phyloP scores from a whole-genome alignment of 2,113 vertebrate genomes.

The Hypanus sabinus region DNA sequence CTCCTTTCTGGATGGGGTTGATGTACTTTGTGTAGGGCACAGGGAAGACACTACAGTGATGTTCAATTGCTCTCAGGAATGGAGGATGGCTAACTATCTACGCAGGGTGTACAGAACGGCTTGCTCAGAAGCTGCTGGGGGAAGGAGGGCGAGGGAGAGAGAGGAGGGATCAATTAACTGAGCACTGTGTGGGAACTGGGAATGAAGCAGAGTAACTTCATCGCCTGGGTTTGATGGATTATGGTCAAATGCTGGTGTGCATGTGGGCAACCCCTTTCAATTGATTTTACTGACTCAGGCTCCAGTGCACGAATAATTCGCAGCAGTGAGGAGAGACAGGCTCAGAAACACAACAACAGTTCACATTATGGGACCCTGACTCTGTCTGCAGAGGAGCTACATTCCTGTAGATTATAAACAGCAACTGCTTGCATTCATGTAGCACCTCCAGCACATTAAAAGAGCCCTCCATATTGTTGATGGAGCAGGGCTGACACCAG shows the following conservation, averaged over 20 bases:
- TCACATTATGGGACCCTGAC: background rate
- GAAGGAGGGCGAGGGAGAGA: background rate
- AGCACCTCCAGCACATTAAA: background rate
- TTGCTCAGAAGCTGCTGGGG: background rate
- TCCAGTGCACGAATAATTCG: background rate
- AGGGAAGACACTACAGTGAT: background rate
- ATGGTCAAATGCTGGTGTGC: background rate
- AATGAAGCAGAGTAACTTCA: background rate
- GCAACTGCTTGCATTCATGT: background rate
- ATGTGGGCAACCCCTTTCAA: background rate
- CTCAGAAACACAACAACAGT: background rate
- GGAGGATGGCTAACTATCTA: background rate
- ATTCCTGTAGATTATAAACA: background rate
- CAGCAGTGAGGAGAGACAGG: background rate
- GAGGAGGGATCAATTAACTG: background rate
- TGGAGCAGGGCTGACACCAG: background rate
- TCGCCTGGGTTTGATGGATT: background rate
- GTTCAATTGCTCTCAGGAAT: background rate
- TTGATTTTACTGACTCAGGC: background rate
- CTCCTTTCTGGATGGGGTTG: too few relatives aligned
- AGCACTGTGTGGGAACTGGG: background rate
- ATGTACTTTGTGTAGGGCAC: too few relatives aligned
- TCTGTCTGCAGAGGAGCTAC: background rate
- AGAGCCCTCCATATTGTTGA: background rate
- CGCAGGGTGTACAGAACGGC: too few relatives aligned